These are phyloP conservation scores for Mystacides longicornis DNA, from an alignment of 2,888 invertebrate species.

Conservation along the genomic window DNA sequence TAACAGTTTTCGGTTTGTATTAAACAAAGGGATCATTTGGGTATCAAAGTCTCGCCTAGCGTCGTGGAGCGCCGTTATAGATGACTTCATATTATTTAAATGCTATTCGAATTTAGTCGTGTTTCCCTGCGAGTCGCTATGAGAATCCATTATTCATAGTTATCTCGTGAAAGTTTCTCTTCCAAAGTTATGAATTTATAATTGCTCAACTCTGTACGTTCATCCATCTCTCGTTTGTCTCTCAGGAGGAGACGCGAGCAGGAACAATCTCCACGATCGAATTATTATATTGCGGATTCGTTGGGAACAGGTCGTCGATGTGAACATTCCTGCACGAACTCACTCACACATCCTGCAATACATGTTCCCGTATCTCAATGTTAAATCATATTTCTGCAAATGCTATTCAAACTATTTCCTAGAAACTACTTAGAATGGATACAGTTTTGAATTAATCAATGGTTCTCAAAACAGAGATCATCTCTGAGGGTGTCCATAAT, in stretches of 20 bases:
- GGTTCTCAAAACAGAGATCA: no score
- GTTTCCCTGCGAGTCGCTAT: slow-evolving; percentile 24
- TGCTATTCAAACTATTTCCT: no score
- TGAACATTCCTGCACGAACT: slow-evolving; percentile 7
- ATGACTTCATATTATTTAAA: slow-evolving; percentile 26
- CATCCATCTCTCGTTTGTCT: slow-evolving; percentile 25
- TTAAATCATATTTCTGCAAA: no score
- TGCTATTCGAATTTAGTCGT: slow-evolving; percentile 26
- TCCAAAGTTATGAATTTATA: slow-evolving; percentile 29
- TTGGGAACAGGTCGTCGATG: background rate
- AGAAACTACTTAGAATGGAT: no score
- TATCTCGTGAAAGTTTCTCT: slow-evolving; percentile 28
- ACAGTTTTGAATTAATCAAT: no score
- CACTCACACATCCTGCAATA: no score
- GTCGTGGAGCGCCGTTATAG: no score
- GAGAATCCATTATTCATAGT: slow-evolving; percentile 30
- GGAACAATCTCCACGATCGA: slow-evolving; percentile 8
- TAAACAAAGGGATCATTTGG: no score
- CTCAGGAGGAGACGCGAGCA: slow-evolving; percentile 11
- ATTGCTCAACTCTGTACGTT: slow-evolving; percentile 28
- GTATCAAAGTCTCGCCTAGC: no score
- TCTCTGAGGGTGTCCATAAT: no score
- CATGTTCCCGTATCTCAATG: no score
- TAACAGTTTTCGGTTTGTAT: no score
- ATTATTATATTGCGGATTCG: slow-evolving; percentile 1